These are phyloP conservation scores for Cnemophilus loriae DNA, from an alignment of 2,113 vertebrate genomes.

Conservation along the genomic window DNA sequence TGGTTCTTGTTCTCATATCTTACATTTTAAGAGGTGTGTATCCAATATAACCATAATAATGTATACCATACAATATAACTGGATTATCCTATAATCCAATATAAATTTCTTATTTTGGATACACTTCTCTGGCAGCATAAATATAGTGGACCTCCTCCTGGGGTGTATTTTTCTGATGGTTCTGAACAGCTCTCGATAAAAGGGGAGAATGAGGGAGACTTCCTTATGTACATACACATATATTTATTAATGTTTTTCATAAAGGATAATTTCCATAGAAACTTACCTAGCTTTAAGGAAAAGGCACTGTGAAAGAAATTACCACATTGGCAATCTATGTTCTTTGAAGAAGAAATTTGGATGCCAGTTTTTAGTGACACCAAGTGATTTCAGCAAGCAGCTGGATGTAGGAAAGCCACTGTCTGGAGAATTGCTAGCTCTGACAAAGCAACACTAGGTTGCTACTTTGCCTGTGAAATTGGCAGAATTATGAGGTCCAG, in stretches of 20 bases:
- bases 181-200: accelerated
- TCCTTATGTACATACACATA: not conserved
- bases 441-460: not conserved
- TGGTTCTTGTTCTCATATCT: not conserved
- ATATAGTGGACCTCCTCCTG: not conserved
- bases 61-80: too few species aligned
- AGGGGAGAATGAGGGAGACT: not conserved
- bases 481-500: not conserved
- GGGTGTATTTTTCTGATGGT: not conserved
- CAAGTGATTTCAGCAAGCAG: not conserved
- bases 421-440: not conserved
- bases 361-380: not conserved
- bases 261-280: not conserved
- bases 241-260: not conserved
- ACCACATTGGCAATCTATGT: not conserved
- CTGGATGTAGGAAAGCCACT: not conserved
- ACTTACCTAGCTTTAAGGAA: not conserved
- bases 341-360: not conserved
- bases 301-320: not conserved
- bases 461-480: not conserved
- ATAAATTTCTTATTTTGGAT: not conserved
- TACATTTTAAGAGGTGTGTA: not conserved
- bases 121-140: not conserved
- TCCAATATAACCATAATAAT: not conserved
- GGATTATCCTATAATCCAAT: not conserved